phyloP scores from a whole-genome alignment of 2,888 invertebrate genomes.

The Machimus rusticus region DNA sequence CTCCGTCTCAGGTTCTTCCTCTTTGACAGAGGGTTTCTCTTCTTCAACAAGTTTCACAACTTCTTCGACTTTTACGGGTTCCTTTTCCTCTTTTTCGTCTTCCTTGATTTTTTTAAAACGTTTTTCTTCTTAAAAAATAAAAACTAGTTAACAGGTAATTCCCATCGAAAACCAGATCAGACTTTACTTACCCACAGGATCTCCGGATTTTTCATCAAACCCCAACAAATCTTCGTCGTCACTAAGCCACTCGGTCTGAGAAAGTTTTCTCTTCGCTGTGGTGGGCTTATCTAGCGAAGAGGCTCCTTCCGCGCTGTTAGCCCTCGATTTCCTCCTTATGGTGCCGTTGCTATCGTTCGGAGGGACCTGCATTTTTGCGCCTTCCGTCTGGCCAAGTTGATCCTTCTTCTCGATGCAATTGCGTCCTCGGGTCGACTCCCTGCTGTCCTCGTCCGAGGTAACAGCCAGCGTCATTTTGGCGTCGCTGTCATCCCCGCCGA shows the following conservation, averaged over 20 bases:
- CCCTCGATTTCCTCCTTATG: background rate
- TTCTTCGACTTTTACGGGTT: background rate
- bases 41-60: background rate
- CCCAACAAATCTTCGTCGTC: conserved; percentile 41
- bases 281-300: background rate
- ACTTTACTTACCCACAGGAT: background rate
- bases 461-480: conserved; percentile 39
- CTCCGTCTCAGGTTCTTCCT: background rate
- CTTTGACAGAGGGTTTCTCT: background rate
- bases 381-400: background rate
- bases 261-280: conserved; percentile 12
- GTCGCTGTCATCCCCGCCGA: conserved; percentile 9
- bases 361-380: background rate
- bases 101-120: background rate
- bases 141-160: background rate
- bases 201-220: conserved; percentile 38
- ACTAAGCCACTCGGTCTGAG: conserved; percentile 6
- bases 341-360: background rate
- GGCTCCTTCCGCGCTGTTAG: background rate
- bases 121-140: background rate
- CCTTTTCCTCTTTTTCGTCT: background rate
- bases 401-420: background rate
- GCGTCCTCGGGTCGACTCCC: conserved; percentile 11
- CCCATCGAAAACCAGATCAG: background rate
- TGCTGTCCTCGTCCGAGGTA: conserved; percentile 45